phyloP scores from a whole-genome alignment of 2,797 vertebrate genomes.

The Poliocrania exsul region DNA sequence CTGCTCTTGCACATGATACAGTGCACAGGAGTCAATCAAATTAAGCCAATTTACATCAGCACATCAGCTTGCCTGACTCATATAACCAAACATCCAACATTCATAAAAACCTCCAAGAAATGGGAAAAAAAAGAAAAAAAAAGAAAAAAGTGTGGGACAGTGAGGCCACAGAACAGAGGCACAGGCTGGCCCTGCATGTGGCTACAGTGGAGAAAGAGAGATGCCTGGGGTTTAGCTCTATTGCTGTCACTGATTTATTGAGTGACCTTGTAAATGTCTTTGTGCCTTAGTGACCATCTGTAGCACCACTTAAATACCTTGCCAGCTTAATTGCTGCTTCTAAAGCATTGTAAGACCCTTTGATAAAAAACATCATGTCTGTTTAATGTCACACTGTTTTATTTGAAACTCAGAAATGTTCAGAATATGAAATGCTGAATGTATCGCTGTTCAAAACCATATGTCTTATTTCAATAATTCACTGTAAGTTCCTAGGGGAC shows the following conservation, averaged over 20 bases:
- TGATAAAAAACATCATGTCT: not conserved
- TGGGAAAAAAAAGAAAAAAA: not conserved
- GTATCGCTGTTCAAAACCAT: constrained; percentile 4
- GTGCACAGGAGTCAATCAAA: not conserved
- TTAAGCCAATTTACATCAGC: not conserved
- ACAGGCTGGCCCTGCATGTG: not conserved
- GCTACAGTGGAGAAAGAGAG: not conserved
- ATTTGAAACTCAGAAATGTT: not conserved
- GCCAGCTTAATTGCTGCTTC: constrained; percentile 41
- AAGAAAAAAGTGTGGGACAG: not conserved
- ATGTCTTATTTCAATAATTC: constrained; percentile 48
- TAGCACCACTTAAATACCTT: constrained; percentile 39
- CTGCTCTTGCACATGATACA: not conserved
- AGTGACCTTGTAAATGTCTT: constrained; percentile 59
- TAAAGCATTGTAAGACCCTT: not conserved
- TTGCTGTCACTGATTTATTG: constrained; percentile 54
- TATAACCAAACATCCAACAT: not conserved
- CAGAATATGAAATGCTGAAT: constrained; percentile 26
- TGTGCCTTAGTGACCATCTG: constrained; percentile 51
- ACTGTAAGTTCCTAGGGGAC: constrained; percentile 15
- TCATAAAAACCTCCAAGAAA: not conserved
- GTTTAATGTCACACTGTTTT: constrained; percentile 41
- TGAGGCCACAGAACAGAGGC: not conserved
- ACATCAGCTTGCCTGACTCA: not conserved
- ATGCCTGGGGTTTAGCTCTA: constrained; percentile 10